Conservation (phyloP, 2,113 vertebrate genomes). For the Promerops cafer region DNA sequence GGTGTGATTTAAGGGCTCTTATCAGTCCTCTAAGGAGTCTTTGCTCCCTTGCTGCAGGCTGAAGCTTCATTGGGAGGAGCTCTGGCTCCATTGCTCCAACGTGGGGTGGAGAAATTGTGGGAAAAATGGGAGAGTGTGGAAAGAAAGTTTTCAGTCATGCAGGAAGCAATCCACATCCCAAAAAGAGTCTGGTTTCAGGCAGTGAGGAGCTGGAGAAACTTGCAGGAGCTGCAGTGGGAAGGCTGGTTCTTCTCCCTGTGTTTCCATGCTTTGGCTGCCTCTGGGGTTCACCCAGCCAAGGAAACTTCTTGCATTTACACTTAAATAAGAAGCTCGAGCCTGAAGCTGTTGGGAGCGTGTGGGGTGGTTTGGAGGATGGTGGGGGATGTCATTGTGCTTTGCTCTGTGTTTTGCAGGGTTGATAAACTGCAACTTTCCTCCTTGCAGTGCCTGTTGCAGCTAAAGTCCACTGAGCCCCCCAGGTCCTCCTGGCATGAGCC, state of each 20-base stretch:
- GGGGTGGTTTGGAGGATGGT: background rate
- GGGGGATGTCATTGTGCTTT: accelerated
- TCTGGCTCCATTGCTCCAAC: background rate
- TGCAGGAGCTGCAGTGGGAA: background rate
- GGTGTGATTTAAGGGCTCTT: background rate
- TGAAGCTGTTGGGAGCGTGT: background rate
- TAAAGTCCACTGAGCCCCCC: background rate
- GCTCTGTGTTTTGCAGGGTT: background rate
- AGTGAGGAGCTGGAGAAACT: background rate
- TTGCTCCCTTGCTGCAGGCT: background rate
- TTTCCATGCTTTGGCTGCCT: background rate
- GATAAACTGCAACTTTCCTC: background rate
- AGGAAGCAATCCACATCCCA: background rate
- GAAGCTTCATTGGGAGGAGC: accelerated
- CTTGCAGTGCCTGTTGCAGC: background rate
- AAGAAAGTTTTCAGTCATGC: background rate
- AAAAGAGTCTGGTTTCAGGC: background rate
- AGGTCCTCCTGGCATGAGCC: background rate
- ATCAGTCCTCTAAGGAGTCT: background rate
- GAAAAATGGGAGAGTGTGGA: background rate
- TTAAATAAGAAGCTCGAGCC: background rate
- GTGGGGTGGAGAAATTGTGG: background rate
- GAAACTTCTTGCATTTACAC: background rate
- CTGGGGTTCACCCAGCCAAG: background rate
- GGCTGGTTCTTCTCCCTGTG: background rate